These are phyloP conservation scores for Xyrichtys novacula DNA, from an alignment of 2,797 vertebrate species.

Conservation along the genomic window DNA sequence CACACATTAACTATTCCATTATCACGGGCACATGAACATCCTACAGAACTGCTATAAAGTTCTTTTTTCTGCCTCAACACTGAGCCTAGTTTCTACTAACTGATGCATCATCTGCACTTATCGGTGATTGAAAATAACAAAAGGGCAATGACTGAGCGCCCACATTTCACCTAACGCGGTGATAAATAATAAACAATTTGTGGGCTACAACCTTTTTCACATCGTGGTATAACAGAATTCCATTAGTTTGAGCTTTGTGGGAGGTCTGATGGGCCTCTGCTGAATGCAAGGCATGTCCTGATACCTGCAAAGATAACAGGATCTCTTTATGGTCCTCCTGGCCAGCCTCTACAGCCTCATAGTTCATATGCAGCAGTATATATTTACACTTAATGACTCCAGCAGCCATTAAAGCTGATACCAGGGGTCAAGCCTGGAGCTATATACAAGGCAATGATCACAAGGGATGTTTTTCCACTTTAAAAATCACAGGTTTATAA, in stretches of 20 bases:
- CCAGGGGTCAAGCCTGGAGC: constrained; percentile 3
- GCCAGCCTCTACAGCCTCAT: constrained; percentile 35
- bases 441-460: constrained; percentile 27
- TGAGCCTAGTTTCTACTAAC: neutral
- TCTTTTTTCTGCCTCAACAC: constrained; percentile 14
- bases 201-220: constrained; percentile 3
- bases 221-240: neutral
- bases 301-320: constrained; percentile 48
- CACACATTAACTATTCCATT: constrained; percentile 1
- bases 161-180: constrained; percentile 24
- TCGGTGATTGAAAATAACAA: constrained; percentile 35
- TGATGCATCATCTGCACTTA: constrained; percentile 1
- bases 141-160: constrained; percentile 17
- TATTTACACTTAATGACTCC: constrained; percentile 60
- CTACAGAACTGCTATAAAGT: constrained; percentile 2
- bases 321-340: constrained; percentile 36
- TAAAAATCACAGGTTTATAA: constrained; percentile 16
- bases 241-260: constrained; percentile 41
- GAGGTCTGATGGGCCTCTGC: constrained; percentile 51
- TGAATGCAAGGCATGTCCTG: constrained; percentile 67
- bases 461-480: constrained; percentile 28
- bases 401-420: constrained; percentile 39
- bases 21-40: constrained; percentile 19
- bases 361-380: constrained; percentile 39
- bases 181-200: constrained; percentile 42